Conservation (phyloP, 2,113 vertebrate genomes). For the Elanus axillaris region DNA sequence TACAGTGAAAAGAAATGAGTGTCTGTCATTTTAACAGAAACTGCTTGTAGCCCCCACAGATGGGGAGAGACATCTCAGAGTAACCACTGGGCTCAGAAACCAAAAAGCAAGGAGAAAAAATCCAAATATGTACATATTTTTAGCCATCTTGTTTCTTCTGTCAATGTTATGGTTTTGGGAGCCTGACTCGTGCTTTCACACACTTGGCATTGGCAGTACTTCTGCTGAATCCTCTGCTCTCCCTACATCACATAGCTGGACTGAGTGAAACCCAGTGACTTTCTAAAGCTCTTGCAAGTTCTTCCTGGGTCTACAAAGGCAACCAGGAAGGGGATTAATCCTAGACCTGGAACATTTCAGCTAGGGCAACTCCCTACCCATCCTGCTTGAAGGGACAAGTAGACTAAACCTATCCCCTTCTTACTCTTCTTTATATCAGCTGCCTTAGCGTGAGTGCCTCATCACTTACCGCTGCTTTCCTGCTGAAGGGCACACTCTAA, state of each 20-base stretch:
- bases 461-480: not conserved
- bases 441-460: not conserved
- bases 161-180: not conserved
- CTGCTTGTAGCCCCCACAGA: not conserved
- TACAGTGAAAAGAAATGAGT: not conserved
- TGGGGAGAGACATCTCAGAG: not conserved
- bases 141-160: not conserved
- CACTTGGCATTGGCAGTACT: not conserved
- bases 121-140: not conserved
- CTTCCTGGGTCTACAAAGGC: not conserved
- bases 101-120: not conserved
- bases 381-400: not conserved
- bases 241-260: not conserved
- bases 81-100: not conserved
- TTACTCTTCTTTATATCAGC: not conserved
- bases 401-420: not conserved
- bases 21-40: not conserved
- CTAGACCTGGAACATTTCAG: not conserved
- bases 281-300: not conserved
- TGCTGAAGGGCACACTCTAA: not conserved
- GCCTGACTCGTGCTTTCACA: not conserved
- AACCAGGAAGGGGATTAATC: not conserved
- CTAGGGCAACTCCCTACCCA: not conserved
- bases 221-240: not conserved
- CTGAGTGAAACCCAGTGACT: not conserved